phyloP scores from a whole-genome alignment of 1,140 invertebrate genomes.

The Centruroides vittatus region DNA sequence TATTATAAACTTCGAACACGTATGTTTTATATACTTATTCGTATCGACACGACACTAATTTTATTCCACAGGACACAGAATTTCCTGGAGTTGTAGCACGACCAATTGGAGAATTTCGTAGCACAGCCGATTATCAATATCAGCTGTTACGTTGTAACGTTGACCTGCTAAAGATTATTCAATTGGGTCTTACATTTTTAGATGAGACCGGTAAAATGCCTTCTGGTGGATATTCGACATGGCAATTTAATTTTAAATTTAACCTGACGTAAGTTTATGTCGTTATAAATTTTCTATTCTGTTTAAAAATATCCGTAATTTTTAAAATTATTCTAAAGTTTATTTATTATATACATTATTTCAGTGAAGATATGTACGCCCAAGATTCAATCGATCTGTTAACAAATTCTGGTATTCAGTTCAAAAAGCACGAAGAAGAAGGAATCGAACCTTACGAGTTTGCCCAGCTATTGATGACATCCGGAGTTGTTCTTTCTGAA shows the following conservation, averaged over 20 bases:
- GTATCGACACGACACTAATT: no score
- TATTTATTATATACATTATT: no score
- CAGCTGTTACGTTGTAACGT: constrained; percentile 85
- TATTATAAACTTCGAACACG: no score
- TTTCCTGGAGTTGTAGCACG: constrained; percentile 96
- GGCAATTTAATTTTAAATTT: constrained; percentile 46
- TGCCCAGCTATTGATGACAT: constrained; percentile 91
- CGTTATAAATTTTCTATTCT: no score
- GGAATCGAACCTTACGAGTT: constrained; percentile 93
- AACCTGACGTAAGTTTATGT: constrained; percentile 26
- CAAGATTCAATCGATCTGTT: constrained; percentile 95
- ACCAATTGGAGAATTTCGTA: constrained; percentile 91
- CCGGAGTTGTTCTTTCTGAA: constrained; percentile 86
- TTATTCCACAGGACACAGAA: constrained; percentile 59
- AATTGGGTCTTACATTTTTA: constrained; percentile 81
- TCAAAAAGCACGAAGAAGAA: constrained; percentile 93
- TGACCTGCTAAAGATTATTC: constrained; percentile 90
- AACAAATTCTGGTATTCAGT: constrained; percentile 91
- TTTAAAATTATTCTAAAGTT: no score
- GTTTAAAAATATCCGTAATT: no score
- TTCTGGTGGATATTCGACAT: constrained; percentile 32
- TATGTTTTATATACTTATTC: no score
- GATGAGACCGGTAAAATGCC: constrained; percentile 32
- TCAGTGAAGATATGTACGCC: constrained; percentile 86
- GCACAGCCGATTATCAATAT: constrained; percentile 90